Evolutionary conservation across 1,140 invertebrate genomes (phyloP).

Genomic region (Hestina assimilis): DNA sequence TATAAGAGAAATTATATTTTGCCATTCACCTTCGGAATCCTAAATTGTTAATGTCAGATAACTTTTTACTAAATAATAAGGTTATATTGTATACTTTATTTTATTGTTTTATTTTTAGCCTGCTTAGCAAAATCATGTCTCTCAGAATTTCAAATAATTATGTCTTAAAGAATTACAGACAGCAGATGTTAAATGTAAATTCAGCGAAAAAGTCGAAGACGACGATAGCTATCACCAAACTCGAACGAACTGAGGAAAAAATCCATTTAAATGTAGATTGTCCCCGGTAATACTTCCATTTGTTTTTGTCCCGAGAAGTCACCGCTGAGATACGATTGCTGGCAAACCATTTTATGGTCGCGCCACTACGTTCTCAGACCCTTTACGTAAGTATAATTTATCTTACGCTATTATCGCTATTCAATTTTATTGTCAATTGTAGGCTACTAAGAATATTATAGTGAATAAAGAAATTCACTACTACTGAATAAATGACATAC

Average conservation of each 20-base stretch:
- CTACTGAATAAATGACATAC: too few species aligned
- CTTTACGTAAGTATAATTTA: conserved; percentile 14
- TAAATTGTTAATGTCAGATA: too few species aligned
- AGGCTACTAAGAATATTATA: too few species aligned
- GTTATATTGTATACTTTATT: too few species aligned
- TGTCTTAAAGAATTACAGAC: conserved; percentile 4
- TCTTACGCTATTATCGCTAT: conserved; percentile 3
- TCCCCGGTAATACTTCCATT: conserved; percentile 72
- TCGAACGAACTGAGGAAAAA: conserved; percentile 41
- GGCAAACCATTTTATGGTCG: conserved; percentile 20
- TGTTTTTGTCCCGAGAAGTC: conserved; percentile 63
- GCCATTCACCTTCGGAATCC: too few species aligned
- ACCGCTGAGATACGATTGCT: conserved; percentile 51
- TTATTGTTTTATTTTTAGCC: too few species aligned
- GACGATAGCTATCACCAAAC: conserved; percentile 54
- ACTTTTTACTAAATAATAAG: too few species aligned
- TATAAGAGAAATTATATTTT: too few species aligned
- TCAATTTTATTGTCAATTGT: too few species aligned
- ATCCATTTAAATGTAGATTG: conserved; percentile 62
- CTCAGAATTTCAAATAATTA: conserved; percentile 8
- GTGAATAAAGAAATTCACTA: too few species aligned
- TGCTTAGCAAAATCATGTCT: conserved; percentile 4
- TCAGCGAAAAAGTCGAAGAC: conserved; percentile 57
- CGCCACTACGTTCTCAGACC: conserved; percentile 7
- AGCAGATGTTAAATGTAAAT: conserved; percentile 33